phyloP scores from a whole-genome alignment of 2,113 vertebrate species.

The Pelecanoides urinatrix region DNA sequence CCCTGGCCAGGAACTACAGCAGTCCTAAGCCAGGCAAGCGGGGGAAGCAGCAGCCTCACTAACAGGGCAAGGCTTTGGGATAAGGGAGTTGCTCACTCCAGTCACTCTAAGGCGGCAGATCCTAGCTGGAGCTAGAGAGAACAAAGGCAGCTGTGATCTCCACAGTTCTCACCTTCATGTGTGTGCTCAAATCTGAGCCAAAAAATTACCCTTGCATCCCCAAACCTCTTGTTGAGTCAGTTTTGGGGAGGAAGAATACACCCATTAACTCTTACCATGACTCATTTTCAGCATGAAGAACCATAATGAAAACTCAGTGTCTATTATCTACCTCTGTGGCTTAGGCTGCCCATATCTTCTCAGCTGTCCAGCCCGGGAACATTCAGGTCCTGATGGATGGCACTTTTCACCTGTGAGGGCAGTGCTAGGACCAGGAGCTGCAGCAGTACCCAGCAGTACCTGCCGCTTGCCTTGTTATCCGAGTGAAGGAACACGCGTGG shows the following conservation, averaged over 20 bases:
- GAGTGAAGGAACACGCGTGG: fast-evolving
- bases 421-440: background rate
- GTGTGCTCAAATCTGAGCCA: background rate
- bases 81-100: background rate
- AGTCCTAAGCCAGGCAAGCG: background rate
- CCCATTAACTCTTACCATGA: background rate
- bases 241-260: background rate
- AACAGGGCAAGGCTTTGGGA: background rate
- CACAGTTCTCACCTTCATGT: background rate
- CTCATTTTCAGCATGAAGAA: background rate
- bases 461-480: background rate
- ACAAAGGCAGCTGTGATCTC: background rate
- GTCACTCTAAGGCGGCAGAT: background rate
- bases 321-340: background rate
- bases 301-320: background rate
- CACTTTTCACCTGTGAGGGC: background rate
- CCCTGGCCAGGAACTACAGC: background rate
- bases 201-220: background rate
- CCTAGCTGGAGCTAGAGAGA: background rate
- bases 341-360: background rate
- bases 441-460: background rate
- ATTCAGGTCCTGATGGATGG: background rate
- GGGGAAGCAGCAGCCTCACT: background rate
- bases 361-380: background rate
- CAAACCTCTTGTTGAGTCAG: background rate